Evolutionary conservation across 2,797 vertebrate species (phyloP).

Genomic region (Gallinago solitaria): DNA sequence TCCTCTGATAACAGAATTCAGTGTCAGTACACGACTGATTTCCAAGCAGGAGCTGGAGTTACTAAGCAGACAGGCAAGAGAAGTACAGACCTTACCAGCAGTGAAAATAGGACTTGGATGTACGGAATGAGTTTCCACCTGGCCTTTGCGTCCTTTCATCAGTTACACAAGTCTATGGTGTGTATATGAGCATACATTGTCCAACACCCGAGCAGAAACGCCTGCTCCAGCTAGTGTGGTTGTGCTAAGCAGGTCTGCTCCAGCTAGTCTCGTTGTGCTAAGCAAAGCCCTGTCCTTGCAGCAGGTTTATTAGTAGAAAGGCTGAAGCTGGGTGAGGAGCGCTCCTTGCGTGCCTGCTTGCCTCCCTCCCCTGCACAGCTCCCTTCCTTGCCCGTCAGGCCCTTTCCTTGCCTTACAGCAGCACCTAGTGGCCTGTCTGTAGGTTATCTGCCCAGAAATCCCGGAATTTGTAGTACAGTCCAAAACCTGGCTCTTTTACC

Average conservation of each 20-base stretch:
- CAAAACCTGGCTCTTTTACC: neutral
- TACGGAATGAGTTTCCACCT: neutral
- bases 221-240: neutral
- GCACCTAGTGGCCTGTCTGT: slow-evolving; percentile 72
- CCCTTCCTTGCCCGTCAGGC: accelerated
- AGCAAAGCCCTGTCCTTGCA: neutral
- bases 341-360: accelerated
- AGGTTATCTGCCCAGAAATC: slow-evolving; percentile 41
- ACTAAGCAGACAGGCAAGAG: neutral
- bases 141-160: neutral
- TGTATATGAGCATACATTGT: accelerated
- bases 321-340: neutral
- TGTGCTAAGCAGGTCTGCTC: accelerated
- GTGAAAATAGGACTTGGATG: neutral
- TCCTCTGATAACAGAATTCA: neutral
- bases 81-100: neutral
- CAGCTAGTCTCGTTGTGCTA: neutral
- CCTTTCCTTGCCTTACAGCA: slow-evolving; percentile 68
- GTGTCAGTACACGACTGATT: neutral
- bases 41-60: neutral
- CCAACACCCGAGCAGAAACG: neutral
- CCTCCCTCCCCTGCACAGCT: neutral
- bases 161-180: neutral
- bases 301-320: neutral
- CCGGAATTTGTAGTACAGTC: neutral